A percentile compares a stretch with the other conserved stretches of the same genome.
phyloP scores from a whole-genome alignment of 2,888 invertebrate species.

The Yponomeuta evonymella region DNA sequence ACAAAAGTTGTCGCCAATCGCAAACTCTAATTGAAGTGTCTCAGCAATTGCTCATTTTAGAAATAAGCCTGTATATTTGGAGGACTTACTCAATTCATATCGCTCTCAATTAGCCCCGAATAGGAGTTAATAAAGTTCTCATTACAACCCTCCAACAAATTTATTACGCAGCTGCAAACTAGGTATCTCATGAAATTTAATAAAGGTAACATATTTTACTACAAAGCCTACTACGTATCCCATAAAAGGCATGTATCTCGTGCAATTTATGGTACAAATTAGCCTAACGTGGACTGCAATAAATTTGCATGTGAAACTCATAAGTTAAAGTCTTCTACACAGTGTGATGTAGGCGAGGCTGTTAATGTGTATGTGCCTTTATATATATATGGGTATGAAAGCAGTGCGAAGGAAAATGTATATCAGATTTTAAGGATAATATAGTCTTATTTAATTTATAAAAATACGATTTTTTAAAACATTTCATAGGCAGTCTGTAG shows the following conservation, averaged over 20 bases:
- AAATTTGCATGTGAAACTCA: slow-evolving; percentile 72
- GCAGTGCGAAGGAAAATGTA: not conserved
- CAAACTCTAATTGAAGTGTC: too few relatives aligned
- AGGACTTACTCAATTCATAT: not conserved
- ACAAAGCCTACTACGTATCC: slow-evolving; percentile 45
- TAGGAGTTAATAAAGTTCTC: not conserved
- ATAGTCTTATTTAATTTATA: too few relatives aligned
- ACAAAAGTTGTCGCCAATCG: too few relatives aligned
- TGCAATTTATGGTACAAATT: slow-evolving; percentile 67
- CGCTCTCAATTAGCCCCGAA: not conserved
- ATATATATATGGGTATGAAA: not conserved
- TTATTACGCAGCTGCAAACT: slow-evolving; percentile 11
- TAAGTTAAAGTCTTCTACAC: slow-evolving; percentile 51
- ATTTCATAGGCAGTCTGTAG: too few relatives aligned
- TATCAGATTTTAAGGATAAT: too few relatives aligned
- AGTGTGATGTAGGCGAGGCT: not conserved
- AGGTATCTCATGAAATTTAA: slow-evolving; percentile 16
- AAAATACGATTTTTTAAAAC: too few relatives aligned
- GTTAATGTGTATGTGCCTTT: too few relatives aligned
- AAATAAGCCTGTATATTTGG: not conserved
- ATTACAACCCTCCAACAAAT: slow-evolving; percentile 8
- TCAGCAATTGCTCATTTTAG: too few relatives aligned
- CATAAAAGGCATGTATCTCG: slow-evolving; percentile 49
- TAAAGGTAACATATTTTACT: slow-evolving; percentile 41
- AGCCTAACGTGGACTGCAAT: slow-evolving; percentile 62